These are phyloP conservation scores for Drosophila prolongata DNA, from an alignment of 2,888 invertebrate species.

Conservation along the genomic window DNA sequence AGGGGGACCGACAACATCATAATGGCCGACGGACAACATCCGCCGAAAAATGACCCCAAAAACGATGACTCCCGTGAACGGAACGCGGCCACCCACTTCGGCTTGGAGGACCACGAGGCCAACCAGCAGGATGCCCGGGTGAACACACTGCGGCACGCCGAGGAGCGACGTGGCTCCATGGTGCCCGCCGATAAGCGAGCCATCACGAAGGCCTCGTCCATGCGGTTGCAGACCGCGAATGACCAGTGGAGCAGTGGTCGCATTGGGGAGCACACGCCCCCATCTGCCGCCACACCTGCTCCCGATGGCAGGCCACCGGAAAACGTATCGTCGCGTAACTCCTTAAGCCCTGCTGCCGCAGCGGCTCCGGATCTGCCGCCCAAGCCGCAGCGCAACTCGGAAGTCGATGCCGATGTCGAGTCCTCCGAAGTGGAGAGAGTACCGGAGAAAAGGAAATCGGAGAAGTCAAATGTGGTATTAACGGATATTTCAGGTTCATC, in stretches of 20 bases:
- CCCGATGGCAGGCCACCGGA: background rate
- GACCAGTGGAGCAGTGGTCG: background rate
- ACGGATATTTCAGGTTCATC: too few species aligned
- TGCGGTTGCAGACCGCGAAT: background rate
- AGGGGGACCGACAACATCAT: slow-evolving; percentile 28
- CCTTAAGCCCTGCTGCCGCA: background rate
- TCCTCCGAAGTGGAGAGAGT: background rate
- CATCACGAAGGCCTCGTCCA: background rate
- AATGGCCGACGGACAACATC: background rate
- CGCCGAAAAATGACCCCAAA: background rate
- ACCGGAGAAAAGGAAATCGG: background rate
- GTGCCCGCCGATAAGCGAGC: background rate
- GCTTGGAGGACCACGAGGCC: slow-evolving; percentile 50
- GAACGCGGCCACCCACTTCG: slow-evolving; percentile 41
- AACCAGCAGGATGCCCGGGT: slow-evolving; percentile 44
- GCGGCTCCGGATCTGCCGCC: background rate
- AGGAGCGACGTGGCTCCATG: slow-evolving; percentile 8
- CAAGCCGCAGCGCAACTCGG: background rate
- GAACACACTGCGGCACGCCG: slow-evolving; percentile 10
- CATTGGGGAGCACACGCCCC: too few species aligned
- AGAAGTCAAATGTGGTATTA: background rate
- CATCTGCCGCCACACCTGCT: too few species aligned
- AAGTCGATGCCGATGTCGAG: slow-evolving; percentile 1
- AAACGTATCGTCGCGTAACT: background rate
- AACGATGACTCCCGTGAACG: background rate